Evolutionary conservation across 2,888 invertebrate genomes (phyloP), one percentile per base, ranked within the genome.

Genomic region (Drosophila affinis): DNA sequence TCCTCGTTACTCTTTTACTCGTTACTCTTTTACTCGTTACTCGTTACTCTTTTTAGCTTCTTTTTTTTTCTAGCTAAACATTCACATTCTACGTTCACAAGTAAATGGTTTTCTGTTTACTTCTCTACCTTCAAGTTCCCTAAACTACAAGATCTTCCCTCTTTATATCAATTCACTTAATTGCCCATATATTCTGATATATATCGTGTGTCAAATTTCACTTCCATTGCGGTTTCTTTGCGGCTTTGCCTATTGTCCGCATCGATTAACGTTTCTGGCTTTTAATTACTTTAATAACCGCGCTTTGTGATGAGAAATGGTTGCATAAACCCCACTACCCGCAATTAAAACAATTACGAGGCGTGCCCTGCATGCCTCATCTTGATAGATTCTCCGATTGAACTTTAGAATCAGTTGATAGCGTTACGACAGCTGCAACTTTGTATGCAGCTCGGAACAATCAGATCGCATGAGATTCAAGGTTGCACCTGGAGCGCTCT

Each of bases 211-310:
- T 63, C 49, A 7, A 34, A 48, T 72, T 67, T 58, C 52, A 48
- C 34, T 62, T 75, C 51, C 53, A 52, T 54, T 49, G 62, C 39
- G 44, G 47, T 45, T 72, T 52, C 56, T 53, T 52, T 44, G 51
- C 21, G 44, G 34, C 54, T 61, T 49, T 53, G 29, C 24, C 46
- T 32, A 46, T 64, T 72, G 45, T 27, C 27, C 51, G 17, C 49
- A 24, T 27, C 65, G 52, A 72, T 70, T 54, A 69, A 46, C 52
- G 67, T 63, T 44, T 27, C 45, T 49, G 32, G 45, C 39, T 68
- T 65, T 64, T 67, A 57, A 68, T 67, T 65, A 65, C 29, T 60
- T 69, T 65, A 78, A 79, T 70, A 65, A 67, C 47, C 39, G 47
- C 52, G 53, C 52, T 48, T 53, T 78, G 29, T 58, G 44, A 47